These are phyloP conservation scores for Tetrax tetrax DNA, from an alignment of 2,113 vertebrate genomes.

Conservation along the genomic window DNA sequence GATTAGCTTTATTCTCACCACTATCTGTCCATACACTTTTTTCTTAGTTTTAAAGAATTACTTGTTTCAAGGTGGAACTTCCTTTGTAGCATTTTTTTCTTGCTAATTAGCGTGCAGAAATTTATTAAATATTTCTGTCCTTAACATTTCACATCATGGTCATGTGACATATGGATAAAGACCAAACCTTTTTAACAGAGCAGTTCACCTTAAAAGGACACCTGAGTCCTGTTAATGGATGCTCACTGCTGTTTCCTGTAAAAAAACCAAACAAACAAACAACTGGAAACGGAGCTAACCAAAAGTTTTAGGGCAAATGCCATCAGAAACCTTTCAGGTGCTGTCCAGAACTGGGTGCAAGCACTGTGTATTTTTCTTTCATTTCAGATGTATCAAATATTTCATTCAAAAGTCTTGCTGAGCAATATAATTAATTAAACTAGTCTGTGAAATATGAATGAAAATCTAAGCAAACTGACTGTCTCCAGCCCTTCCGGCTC, in stretches of 20 bases:
- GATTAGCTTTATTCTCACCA: conserved; percentile 52
- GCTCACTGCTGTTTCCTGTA: background rate
- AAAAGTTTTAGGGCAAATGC: background rate
- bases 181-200: background rate
- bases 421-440: background rate
- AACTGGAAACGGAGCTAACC: background rate
- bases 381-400: background rate
- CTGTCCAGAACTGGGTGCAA: background rate
- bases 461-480: background rate
- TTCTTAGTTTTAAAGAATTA: conserved; percentile 8
- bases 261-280: background rate
- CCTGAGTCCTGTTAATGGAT: background rate
- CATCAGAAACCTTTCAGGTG: background rate
- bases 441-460: background rate
- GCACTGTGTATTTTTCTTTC: background rate
- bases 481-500: background rate
- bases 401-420: background rate
- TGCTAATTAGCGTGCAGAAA: background rate
- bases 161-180: background rate
- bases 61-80: conserved; percentile 19
- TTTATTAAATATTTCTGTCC: background rate
- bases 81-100: background rate
- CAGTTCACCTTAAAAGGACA: background rate
- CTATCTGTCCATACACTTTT: conserved; percentile 17
- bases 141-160: background rate